Conservation (phyloP, 2,888 invertebrate genomes). For the Priapulus caudatus region DNA sequence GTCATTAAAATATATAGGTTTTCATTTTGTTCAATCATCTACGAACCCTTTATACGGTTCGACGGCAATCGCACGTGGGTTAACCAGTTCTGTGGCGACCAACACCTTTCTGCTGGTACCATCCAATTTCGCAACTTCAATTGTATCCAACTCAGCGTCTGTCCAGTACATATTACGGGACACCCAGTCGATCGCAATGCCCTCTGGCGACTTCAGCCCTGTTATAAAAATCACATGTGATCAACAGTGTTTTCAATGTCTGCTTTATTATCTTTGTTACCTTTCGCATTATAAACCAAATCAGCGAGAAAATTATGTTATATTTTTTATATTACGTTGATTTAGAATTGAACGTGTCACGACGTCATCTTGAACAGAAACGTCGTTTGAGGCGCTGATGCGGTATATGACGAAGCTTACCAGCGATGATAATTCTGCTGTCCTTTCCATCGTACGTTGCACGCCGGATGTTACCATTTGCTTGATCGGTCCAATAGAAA, state of each 20-base stretch:
- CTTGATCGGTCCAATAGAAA: conserved; percentile 87
- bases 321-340: no score
- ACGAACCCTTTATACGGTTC: conserved; percentile 81
- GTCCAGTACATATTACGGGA: conserved; percentile 91
- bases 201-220: conserved; percentile 80
- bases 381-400: no score
- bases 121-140: conserved; percentile 77
- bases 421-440: conserved; percentile 46
- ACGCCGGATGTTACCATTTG: conserved; percentile 59
- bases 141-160: conserved; percentile 71
- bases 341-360: no score
- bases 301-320: no score
- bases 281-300: no score
- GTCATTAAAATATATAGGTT: no score
- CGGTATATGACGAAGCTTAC: no score
- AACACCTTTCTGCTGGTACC: conserved; percentile 54
- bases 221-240: conserved; percentile 28
- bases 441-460: conserved; percentile 64
- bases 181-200: conserved; percentile 82
- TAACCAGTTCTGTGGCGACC: conserved; percentile 60
- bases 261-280: no score
- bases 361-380: no score
- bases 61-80: conserved; percentile 88
- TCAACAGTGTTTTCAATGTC: no score
- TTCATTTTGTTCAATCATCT: no score